These are phyloP conservation scores for Spatula clypeata DNA, from an alignment of 2,797 vertebrate genomes.

Conservation along the genomic window DNA sequence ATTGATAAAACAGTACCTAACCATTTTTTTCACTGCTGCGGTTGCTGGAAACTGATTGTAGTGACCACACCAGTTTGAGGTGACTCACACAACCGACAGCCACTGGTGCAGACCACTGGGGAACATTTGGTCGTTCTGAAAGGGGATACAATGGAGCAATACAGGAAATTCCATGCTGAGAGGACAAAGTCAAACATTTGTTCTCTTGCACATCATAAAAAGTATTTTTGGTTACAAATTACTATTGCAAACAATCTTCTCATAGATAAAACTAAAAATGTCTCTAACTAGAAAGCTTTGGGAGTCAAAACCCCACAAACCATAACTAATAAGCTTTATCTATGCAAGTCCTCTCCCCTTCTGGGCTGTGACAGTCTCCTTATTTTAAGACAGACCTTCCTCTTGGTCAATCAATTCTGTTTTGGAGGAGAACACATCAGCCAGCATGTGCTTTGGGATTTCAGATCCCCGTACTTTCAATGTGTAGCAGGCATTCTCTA, in stretches of 20 bases:
- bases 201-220: conserved; percentile 38
- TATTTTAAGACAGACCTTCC: conserved; percentile 89
- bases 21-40: neutral
- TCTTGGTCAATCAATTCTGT: conserved; percentile 91
- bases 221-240: conserved; percentile 48
- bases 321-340: conserved; percentile 30
- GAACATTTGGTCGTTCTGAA: conserved; percentile 26
- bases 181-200: conserved; percentile 1
- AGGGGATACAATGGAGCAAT: neutral
- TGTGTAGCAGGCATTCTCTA: conserved; percentile 96
- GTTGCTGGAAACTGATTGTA: neutral
- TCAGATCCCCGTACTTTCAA: conserved; percentile 95
- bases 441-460: conserved; percentile 98
- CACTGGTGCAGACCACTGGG: neutral
- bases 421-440: conserved; percentile 94
- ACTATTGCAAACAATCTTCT: conserved; percentile 57
- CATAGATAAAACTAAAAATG: conserved; percentile 57
- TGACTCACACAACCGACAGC: neutral
- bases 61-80: neutral
- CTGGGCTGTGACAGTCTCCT: neutral
- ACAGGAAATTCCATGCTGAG: neutral
- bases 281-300: conserved; percentile 65
- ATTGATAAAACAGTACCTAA: neutral
- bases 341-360: conserved; percentile 11
- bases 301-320: conserved; percentile 31